phyloP scores from a whole-genome alignment of 2,888 invertebrate genomes.

The Dryadula phaetusa region DNA sequence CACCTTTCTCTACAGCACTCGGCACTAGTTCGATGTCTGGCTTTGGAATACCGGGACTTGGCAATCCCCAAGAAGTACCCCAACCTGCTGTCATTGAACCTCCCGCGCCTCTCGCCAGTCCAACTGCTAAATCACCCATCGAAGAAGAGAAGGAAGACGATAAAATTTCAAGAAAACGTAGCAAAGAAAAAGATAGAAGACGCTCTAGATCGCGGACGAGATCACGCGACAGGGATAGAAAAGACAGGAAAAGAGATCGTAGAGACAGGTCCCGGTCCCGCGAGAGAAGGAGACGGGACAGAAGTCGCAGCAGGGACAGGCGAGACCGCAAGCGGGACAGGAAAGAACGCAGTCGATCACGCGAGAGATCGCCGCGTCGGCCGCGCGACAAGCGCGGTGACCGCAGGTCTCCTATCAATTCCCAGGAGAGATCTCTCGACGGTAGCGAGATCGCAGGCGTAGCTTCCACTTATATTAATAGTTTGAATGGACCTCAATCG shows the following conservation, averaged over 20 bases:
- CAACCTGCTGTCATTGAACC: slow-evolving; percentile 79
- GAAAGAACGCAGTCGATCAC: slow-evolving; percentile 83
- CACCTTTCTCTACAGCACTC: slow-evolving; percentile 67
- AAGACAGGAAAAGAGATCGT: slow-evolving; percentile 76
- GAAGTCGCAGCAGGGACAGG: slow-evolving; percentile 85
- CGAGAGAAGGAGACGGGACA: slow-evolving; percentile 84
- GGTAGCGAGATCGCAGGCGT: slow-evolving; percentile 24
- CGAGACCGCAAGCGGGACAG: slow-evolving; percentile 78
- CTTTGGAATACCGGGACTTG: slow-evolving; percentile 74
- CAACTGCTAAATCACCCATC: slow-evolving; percentile 53
- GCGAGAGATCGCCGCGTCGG: slow-evolving; percentile 79
- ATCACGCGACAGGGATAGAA: slow-evolving; percentile 68
- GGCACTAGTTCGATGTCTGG: slow-evolving; percentile 58
- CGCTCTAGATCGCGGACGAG: slow-evolving; percentile 59
- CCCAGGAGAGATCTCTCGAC: slow-evolving; percentile 59
- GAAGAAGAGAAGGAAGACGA: slow-evolving; percentile 66
- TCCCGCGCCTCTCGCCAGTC: slow-evolving; percentile 66
- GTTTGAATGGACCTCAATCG: slow-evolving; percentile 47
- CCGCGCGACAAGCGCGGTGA: slow-evolving; percentile 77
- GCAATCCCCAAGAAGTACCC: slow-evolving; percentile 75
- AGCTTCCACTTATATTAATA: slow-evolving; percentile 25
- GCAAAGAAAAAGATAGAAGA: slow-evolving; percentile 66
- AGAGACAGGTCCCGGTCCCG: slow-evolving; percentile 82
- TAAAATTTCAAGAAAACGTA: slow-evolving; percentile 58
- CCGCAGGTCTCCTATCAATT: slow-evolving; percentile 69